Conservation (phyloP, 2,797 vertebrate genomes). For the Micrastur ruficollis region DNA sequence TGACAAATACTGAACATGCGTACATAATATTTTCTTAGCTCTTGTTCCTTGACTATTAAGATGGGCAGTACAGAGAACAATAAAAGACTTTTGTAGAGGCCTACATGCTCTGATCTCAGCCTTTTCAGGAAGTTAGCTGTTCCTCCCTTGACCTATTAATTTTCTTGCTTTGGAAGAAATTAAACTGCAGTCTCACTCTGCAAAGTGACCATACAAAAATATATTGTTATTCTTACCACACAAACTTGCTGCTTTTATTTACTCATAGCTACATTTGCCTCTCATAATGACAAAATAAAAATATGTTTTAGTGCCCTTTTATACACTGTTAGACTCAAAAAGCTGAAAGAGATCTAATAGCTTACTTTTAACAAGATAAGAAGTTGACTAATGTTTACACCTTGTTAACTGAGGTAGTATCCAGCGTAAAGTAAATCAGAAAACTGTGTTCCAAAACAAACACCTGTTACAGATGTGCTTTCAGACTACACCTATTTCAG, state of each 20-base stretch:
- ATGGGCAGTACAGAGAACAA: constrained; percentile 10
- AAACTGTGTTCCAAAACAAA: neutral
- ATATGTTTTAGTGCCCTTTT: neutral
- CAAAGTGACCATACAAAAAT: neutral
- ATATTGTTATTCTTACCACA: neutral
- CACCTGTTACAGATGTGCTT: neutral
- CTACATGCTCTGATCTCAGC: neutral
- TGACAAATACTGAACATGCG: constrained; percentile 25
- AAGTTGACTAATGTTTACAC: neutral
- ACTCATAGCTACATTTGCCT: neutral
- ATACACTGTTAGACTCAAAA: neutral
- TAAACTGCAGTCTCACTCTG: neutral
- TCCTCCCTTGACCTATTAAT: constrained; percentile 12
- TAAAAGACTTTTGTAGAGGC: neutral
- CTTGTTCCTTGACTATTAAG: constrained; percentile 37
- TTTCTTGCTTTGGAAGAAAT: constrained; percentile 32
- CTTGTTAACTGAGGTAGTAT: neutral
- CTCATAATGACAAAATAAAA: neutral
- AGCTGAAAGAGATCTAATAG: neutral
- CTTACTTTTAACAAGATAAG: neutral
- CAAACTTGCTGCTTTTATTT: neutral
- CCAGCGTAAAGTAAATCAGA: neutral
- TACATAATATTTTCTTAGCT: constrained; percentile 35
- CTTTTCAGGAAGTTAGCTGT: constrained; percentile 2
- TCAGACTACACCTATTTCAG: neutral